Conservation (phyloP, 2,113 vertebrate species). For the Theristicus caerulescens region DNA sequence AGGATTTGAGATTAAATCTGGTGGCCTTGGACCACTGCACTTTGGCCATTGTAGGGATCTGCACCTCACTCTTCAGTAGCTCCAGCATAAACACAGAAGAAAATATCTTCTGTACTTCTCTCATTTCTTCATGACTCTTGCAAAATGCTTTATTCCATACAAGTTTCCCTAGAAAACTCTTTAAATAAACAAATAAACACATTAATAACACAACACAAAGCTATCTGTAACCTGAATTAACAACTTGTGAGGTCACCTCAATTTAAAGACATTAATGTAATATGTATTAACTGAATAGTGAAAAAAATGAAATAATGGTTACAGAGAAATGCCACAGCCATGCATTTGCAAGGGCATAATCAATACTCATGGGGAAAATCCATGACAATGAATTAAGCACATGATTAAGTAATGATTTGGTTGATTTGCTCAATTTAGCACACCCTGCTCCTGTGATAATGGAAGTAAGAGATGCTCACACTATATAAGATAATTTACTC, state of each 20-base stretch:
- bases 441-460: background rate
- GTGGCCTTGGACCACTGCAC: background rate
- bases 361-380: background rate
- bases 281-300: background rate
- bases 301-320: background rate
- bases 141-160: background rate
- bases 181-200: background rate
- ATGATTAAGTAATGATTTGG: background rate
- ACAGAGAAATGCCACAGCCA: background rate
- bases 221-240: background rate
- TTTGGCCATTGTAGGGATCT: background rate
- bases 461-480: background rate
- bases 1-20: background rate
- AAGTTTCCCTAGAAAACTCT: background rate
- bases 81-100: background rate
- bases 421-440: constrained; percentile 40
- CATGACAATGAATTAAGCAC: constrained; percentile 19
- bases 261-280: background rate
- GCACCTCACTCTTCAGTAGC: background rate
- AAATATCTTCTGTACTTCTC: background rate
- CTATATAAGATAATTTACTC: background rate
- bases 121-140: background rate
- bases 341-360: background rate
- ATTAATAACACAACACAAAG: background rate
- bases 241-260: background rate